Base-by-base conservation (phyloP, 2,797 vertebrate species). In the Intellagama lesueurii region DNA sequence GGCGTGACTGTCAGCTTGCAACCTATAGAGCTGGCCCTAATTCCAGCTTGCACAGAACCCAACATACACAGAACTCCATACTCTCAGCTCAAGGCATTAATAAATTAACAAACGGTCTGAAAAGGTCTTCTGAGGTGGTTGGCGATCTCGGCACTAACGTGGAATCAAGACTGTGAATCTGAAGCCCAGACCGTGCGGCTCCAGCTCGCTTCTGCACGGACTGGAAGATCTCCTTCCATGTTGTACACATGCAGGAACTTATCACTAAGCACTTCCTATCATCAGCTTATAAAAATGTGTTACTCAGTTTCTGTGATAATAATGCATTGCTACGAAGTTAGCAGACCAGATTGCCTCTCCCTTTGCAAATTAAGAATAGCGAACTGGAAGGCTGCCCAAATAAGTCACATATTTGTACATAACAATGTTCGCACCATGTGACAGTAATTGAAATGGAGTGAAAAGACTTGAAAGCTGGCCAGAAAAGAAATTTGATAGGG, bases 401-500 rank as follows among this genome's bases (percentile, higher is more conserved):
- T 94, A 91, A 90, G 89, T 94, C 93, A 93, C 92, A 92, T 94
- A 88, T 83, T 94, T 94, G 90, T 93, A 94, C 91, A 93, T 93
- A 90, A 92, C 94, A 93, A 92, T 90, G 69, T 94, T 96, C 95
- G 93, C 92, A 91, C 92, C 84, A 91, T 91, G 87, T 93, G 96
- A 96, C 95, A 95, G 91, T 93, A 95, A 95, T 89, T 95, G 94
- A 95, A 95, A 95, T 87, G 85, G 89, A 95, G 73, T 83, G 89
- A 90, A 90, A 95, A 90, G 88, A 90, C 86, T 92, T 90, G 93
- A 96, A 94, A 72, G 82, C 88, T 52, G 84, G 84, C 81, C 93
- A 94, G 89, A 90, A 86, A 94, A 92, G 92, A 93, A 94, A 95
- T 88, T 87, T 92, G 94, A 94, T 94, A 95, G 94, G 66, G 92